Evolutionary conservation across 30 jellyfish, hydroid and myxozoan genomes (phyloP).

Genomic region (Cassiopea andromeda): DNA sequence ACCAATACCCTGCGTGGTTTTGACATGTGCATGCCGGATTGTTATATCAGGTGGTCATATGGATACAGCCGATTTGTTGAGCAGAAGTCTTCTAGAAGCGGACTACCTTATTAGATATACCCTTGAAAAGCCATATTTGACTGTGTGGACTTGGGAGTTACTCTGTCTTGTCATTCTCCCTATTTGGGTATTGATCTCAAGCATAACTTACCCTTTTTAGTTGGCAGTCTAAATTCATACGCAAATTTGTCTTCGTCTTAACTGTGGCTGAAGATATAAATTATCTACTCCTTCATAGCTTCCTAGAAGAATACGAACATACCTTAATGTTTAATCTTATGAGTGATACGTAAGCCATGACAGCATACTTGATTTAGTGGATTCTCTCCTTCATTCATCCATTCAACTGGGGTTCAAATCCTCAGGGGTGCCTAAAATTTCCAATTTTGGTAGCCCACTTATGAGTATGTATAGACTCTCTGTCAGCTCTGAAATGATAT

Average conservation of each 20-base stretch:
- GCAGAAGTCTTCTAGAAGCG: not conserved
- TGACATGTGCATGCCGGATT: slow-evolving; percentile 11
- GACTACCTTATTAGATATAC: slow-evolving; percentile 15
- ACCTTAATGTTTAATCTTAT: too few relatives aligned
- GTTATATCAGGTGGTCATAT: not conserved
- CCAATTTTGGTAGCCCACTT: too few relatives aligned
- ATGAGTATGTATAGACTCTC: too few relatives aligned
- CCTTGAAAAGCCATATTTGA: slow-evolving; percentile 7
- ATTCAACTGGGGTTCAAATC: too few relatives aligned
- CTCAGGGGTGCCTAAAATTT: too few relatives aligned
- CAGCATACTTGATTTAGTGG: too few relatives aligned
- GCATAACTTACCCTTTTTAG: slow-evolving; percentile 11
- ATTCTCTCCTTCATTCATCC: too few relatives aligned
- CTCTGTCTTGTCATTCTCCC: slow-evolving; percentile 38
- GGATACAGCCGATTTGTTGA: not conserved
- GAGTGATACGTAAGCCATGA: too few relatives aligned
- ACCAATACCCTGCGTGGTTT: not conserved
- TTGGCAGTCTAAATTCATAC: not conserved
- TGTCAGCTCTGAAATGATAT: too few relatives aligned
- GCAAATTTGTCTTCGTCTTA: not conserved
- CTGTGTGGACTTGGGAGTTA: slow-evolving; percentile 53
- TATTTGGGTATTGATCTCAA: slow-evolving; percentile 31
- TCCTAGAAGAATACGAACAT: too few relatives aligned
- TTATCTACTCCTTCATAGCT: not conserved
- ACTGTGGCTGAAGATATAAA: not conserved